Base-by-base conservation (phyloP, 2,888 invertebrate species). In the Standfussiana lucernea region DNA sequence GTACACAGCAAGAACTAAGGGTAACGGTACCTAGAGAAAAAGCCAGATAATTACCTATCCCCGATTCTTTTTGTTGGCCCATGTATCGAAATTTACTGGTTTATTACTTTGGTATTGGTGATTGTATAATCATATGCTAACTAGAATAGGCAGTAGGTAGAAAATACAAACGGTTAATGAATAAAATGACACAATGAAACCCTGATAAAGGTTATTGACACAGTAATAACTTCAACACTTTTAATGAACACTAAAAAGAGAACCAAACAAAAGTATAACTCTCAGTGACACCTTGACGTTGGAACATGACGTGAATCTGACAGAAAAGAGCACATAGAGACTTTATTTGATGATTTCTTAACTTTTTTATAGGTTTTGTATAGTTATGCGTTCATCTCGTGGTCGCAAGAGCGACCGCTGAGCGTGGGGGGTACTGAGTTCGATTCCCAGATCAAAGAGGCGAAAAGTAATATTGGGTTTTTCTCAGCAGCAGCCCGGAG, bases 81-180 rank as follows among this genome's bases (percentile, higher is more conserved):
- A 40, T 0, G 40, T 64, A 64, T 40, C 28, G 40, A 53, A 56
- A 8, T 69, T 69, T 69, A 69, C 28, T 28, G 69, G 53, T 40
- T 69, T 21, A 28, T 69, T 56, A 50, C 10, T 35, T 59, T 61
- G 13, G 13, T 35, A 15, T 37, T 42, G 40, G 28, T 53, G 24
- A 42, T 32, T 56, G 53, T 13, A 40, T 40, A 13, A 40, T 13
- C n/a, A n/a, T 56, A 24, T 24, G 28, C 1, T 32, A 61, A 59
- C 10, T 70, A 32, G 59, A 32, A 32, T 61, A 71, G 35, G 45
- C 21, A 35, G n/a, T 45, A 71, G 42, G n/a, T 45, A 71, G 42
- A 45, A 45, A 62, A 35, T 62, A 71, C 45, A 4, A 45, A 71
- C 71, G 32, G 45, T 35, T 61, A 15, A 28, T 70, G 24, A 18